Evolutionary conservation across 2,797 vertebrate genomes (phyloP), one percentile per base, ranked within the genome.

Genomic region (Synaphobranchus kaupii): DNA sequence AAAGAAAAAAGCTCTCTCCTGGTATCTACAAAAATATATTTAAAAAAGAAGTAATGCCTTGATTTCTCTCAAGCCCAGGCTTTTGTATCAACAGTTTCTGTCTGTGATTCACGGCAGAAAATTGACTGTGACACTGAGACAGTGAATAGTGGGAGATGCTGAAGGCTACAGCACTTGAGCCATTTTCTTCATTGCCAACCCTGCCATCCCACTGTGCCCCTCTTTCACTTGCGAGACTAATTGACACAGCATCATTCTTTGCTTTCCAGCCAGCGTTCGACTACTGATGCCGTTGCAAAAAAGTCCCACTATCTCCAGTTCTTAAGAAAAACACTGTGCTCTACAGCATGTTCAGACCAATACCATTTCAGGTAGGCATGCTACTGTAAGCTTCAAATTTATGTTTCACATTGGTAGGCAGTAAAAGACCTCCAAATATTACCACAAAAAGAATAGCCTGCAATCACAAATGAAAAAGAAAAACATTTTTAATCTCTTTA

Each of bases 101-200:
- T 89, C 87, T 28, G 84, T 84, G 90, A 91, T 90, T 92, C 88
- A 89, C 90, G 88, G 90, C 91, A 90, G 88, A 90, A 92, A 92
- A 92, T 84, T 89, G 91, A 91, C 89, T 91, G 7, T 0, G 87
- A 83, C 87, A 86, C 85, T 34, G 52, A 52, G 48, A 85, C 80
- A 91, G 90, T 86, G 87, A 90, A 90, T 86, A 84, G 87, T 85
- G 85, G 84, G 86, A 68, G 88, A 91, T 86, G 88, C 84, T 88
- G 85, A 91, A 90, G 87, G 81, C 90, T 89, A 86, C 86, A 84
- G 76, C 89, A 78, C 82, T 87, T 83, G n/a, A 83, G 81, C 15
- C 54, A 83, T n/a, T 54, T 25, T 17, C 28, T 6, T 83, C 81
- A 56, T 31, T 7, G 81, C 81, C 81, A 56, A 48, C 48, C 81